A percentile compares a stretch with the other conserved stretches of the same genome.
phyloP scores from a whole-genome alignment of 2,888 invertebrate species.

The Lithophane socia region DNA sequence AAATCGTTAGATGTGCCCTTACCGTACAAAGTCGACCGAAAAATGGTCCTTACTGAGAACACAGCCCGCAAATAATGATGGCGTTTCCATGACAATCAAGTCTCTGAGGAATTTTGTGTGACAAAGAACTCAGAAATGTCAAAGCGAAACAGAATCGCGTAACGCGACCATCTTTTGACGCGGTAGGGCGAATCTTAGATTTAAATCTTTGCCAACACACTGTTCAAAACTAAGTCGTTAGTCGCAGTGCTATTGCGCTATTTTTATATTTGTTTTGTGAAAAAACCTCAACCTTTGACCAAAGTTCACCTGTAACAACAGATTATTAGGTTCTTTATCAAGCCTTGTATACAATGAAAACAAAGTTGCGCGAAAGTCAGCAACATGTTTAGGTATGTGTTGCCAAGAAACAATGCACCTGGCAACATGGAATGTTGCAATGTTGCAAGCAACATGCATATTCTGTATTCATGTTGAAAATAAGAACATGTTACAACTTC shows the following conservation, averaged over 20 bases:
- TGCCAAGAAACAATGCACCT: background rate
- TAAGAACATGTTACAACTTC: background rate
- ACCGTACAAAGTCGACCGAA: background rate
- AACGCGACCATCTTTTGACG: background rate
- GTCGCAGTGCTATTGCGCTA: background rate
- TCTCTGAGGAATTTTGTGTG: no score
- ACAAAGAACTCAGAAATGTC: no score
- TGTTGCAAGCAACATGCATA: background rate
- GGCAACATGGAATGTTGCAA: background rate
- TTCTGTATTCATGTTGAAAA: background rate
- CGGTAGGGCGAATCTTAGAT: background rate
- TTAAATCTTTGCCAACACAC: slow-evolving; percentile 11
- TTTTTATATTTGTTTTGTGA: background rate
- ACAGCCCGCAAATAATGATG: background rate
- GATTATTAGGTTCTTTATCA: background rate
- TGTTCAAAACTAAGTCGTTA: slow-evolving; percentile 3
- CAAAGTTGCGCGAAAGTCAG: background rate
- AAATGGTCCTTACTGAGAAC: background rate
- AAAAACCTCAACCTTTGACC: background rate
- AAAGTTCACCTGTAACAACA: background rate
- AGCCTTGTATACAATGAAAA: background rate
- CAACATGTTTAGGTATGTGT: background rate
- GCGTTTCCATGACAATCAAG: background rate
- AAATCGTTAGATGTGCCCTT: background rate
- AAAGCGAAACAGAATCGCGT: background rate